Evolutionary conservation across 2,113 vertebrate genomes (phyloP), one percentile per base, ranked within the genome.

Genomic region (Malurus elegans): DNA sequence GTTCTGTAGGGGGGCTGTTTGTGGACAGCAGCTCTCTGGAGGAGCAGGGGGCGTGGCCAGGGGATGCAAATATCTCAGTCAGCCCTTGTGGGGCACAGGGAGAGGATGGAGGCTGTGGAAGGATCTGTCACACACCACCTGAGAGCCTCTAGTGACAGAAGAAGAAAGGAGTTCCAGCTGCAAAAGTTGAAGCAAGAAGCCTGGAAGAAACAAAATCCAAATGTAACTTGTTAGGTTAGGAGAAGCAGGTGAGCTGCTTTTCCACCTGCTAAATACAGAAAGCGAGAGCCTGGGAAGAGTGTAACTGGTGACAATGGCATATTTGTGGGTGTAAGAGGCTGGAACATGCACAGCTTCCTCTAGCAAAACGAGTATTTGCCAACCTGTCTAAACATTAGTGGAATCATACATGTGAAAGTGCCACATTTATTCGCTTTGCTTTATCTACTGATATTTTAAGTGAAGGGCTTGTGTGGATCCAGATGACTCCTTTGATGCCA

Each of bases 301-400:
- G 2, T 51, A 28, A 40, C 66, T 86, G 45, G 8, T 50, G 15
- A n/a, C 36, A 56, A 12, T 56, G 15, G 8, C 3, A 1, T 47
- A 12, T 12, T 23, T 31, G 9, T 51, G 36, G 5, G 17, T 44
- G 19, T 29, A 18, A n/a, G n/a, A 74, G 44, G 24, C 38, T 87
- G 28, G 20, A 62, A 58, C 5, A 0, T 13, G 1, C 24, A 45
- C 2, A 2, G 8, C 31, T 40, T 70, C 11, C 13, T 64, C 38
- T 58, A 20, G 9, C 5, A 56, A 34, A 83, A 71, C 0, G 0
- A 31, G 15, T 21, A 5, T 61, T 86, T 76, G 36, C 9, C 34
- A 71, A 62, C 28, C 19, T 75, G 36, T 44, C 11, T n/a, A 64
- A 60, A 48, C 9, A 32, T 72, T 24, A 72, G 20, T 25, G 24